Conservation (phyloP, 2,113 vertebrate species). For the Orthonyx spaldingii region DNA sequence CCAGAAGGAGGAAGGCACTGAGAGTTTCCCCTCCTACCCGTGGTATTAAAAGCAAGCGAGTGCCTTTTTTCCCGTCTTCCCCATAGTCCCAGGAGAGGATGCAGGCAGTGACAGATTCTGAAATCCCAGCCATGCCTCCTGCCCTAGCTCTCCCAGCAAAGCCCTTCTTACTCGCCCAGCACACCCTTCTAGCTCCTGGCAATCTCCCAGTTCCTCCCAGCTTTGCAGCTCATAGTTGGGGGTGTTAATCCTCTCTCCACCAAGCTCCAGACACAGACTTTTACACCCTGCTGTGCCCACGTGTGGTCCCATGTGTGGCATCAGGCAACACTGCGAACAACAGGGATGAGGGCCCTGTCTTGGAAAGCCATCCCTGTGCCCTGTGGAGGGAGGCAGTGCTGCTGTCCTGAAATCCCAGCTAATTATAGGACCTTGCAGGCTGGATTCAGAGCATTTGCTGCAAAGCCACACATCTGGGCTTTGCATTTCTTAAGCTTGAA, state of each 20-base stretch:
- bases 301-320: not conserved
- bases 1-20: not conserved
- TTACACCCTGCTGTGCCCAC: fast-evolving
- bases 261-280: not conserved
- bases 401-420: not conserved
- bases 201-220: not conserved
- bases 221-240: not conserved
- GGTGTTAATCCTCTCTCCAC: not conserved
- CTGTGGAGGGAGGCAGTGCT: not conserved
- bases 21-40: not conserved
- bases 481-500: not conserved
- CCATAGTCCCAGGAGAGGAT: not conserved
- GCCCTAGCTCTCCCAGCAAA: not conserved
- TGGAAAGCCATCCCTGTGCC: not conserved
- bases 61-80: not conserved
- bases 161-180: not conserved
- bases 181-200: not conserved
- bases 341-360: not conserved
- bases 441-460: not conserved
- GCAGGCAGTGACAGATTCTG: not conserved
- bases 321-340: not conserved
- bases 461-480: not conserved
- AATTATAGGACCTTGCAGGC: not conserved
- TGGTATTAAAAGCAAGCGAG: not conserved
- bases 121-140: not conserved